phyloP scores from a whole-genome alignment of 2,797 vertebrate species.

The Anguilla megastoma region DNA sequence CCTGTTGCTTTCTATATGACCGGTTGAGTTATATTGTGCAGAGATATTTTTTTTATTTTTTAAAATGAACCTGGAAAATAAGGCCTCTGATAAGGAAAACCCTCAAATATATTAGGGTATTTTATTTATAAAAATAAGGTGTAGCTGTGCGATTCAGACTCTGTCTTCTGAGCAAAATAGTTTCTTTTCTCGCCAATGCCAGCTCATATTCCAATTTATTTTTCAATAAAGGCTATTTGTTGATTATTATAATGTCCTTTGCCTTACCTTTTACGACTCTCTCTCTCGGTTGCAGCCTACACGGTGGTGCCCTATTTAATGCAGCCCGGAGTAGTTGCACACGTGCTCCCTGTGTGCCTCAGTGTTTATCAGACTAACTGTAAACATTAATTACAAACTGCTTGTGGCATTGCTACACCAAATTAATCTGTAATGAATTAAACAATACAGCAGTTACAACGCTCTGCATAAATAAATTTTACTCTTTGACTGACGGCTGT shows the following conservation, averaged over 20 bases:
- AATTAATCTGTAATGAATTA: slow-evolving; percentile 76
- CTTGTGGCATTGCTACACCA: slow-evolving; percentile 68
- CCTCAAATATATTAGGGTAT: neutral
- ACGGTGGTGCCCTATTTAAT: neutral
- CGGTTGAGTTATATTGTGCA: neutral
- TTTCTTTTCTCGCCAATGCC: neutral
- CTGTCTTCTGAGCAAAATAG: neutral
- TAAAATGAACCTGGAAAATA: neutral
- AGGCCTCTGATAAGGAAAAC: neutral
- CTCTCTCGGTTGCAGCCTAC: neutral
- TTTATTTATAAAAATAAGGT: neutral
- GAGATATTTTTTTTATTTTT: neutral
- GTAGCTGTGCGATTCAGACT: neutral
- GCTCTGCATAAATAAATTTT: slow-evolving; percentile 54
- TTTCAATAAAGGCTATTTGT: neutral
- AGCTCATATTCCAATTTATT: neutral
- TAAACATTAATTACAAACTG: slow-evolving; percentile 65
- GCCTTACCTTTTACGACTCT: neutral
- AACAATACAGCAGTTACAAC: slow-evolving; percentile 61
- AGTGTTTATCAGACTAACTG: slow-evolving; percentile 45
- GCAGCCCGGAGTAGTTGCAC: neutral
- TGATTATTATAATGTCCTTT: neutral
- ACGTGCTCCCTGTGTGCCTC: slow-evolving; percentile 56
- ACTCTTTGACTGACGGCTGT: slow-evolving; percentile 21
- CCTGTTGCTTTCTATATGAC: neutral